Percentiles rank a stretch among this genome's conserved stretches.
phyloP scores from a whole-genome alignment of 2,797 vertebrate genomes.

The Cuculus canorus region DNA sequence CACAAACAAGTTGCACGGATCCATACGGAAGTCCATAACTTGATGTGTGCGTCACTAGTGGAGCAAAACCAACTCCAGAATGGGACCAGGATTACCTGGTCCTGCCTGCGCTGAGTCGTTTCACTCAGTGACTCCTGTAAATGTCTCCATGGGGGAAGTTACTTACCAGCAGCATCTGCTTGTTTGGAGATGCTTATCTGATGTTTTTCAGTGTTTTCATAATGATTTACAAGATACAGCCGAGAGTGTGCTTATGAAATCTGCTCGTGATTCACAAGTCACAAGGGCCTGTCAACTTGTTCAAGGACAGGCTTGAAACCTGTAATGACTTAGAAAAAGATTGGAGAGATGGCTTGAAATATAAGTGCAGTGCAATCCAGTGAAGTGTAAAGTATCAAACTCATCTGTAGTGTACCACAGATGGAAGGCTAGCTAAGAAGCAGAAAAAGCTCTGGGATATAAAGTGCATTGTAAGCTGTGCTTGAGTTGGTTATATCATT shows the following conservation, averaged over 20 bases:
- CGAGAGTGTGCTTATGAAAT: not conserved
- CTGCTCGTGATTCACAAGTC: not conserved
- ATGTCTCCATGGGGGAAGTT: not conserved
- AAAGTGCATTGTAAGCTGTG: not conserved
- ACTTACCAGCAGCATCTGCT: accelerated
- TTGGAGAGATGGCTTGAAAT: not conserved
- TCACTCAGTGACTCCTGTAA: not conserved
- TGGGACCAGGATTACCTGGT: not conserved
- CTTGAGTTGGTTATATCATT: not conserved
- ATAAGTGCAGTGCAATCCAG: not conserved
- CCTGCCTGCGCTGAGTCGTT: not conserved
- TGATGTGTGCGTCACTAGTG: accelerated
- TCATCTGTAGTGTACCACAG: not conserved
- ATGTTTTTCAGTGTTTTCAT: not conserved
- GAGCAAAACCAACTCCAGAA: not conserved
- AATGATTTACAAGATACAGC: not conserved
- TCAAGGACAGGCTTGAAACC: not conserved
- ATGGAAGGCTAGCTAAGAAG: not conserved
- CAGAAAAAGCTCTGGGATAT: not conserved
- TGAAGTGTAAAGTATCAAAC: not conserved
- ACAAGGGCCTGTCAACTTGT: not conserved
- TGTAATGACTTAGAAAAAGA: not conserved
- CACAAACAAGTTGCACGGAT: not conserved
- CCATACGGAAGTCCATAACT: not conserved
- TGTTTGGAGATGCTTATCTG: not conserved